Evolutionary conservation across 2,113 vertebrate genomes (phyloP).

Genomic region (Corvus hawaiiensis): DNA sequence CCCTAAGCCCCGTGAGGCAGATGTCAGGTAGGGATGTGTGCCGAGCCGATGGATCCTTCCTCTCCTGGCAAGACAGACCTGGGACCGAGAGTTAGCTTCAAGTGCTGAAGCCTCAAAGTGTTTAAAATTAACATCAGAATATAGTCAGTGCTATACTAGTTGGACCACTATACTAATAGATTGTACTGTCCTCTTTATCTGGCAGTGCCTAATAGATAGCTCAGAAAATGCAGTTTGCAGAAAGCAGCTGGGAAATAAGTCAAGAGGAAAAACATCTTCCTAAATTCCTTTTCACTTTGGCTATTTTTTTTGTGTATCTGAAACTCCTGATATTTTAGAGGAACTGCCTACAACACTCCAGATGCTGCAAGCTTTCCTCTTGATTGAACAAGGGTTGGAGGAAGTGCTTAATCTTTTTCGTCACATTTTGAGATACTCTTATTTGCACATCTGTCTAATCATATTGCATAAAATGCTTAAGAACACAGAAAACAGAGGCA

Average conservation of each 20-base stretch:
- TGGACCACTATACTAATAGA: not conserved
- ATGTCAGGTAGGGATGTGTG: not conserved
- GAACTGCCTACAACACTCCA: not conserved
- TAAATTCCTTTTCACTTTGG: not conserved
- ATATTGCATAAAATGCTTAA: slow-evolving; percentile 22
- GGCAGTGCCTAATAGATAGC: not conserved
- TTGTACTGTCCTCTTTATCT: not conserved
- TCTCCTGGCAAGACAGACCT: not conserved
- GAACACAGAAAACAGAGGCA: not conserved
- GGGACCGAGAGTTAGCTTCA: not conserved
- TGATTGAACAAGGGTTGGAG: not conserved
- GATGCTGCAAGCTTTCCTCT: not conserved
- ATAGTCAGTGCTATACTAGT: not conserved
- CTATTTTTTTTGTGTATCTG: not conserved
- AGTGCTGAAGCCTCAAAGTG: not conserved
- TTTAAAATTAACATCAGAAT: not conserved
- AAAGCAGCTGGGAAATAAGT: not conserved
- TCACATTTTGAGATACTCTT: not conserved
- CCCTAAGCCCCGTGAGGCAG: not conserved
- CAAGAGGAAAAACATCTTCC: not conserved
- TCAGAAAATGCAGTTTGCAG: not conserved
- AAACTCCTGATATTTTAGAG: not conserved
- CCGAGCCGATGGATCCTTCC: not conserved
- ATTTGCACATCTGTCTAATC: slow-evolving; percentile 38
- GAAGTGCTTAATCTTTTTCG: not conserved